These are phyloP conservation scores for Megalops atlanticus DNA, from an alignment of 2,113 vertebrate genomes.

Conservation along the genomic window DNA sequence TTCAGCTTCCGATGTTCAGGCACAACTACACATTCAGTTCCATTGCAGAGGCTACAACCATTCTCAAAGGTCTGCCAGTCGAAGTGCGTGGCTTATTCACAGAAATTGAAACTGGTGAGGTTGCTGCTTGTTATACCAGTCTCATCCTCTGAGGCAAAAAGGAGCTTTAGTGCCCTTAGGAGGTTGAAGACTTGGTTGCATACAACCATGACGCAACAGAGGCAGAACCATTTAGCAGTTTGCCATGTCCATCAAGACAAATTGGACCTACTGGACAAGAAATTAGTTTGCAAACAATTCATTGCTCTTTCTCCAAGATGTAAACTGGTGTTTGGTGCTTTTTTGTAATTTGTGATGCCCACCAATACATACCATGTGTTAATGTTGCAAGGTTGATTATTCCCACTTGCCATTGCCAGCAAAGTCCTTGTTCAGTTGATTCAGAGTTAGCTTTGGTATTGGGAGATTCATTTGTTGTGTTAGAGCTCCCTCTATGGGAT, in stretches of 20 bases:
- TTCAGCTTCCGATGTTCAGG: slow-evolving; percentile 12
- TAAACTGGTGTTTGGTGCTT: too few species aligned
- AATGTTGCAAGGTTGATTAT: too few species aligned
- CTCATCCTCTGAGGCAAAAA: background rate
- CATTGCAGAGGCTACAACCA: slow-evolving; percentile 1
- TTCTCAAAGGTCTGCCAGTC: slow-evolving; percentile 13
- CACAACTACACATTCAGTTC: slow-evolving; percentile 7
- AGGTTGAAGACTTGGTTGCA: background rate
- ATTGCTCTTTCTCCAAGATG: background rate
- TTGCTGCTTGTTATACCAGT: slow-evolving; percentile 4
- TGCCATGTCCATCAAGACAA: background rate
- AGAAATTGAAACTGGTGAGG: slow-evolving; percentile 8
- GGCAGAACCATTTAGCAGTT: background rate
- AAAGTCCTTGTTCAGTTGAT: too few species aligned
- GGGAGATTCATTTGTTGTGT: too few species aligned
- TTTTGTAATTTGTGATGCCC: too few species aligned
- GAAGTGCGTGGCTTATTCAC: slow-evolving; percentile 5
- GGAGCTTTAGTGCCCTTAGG: background rate
- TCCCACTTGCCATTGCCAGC: too few species aligned
- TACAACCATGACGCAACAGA: background rate
- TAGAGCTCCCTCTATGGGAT: too few species aligned
- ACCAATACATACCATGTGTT: too few species aligned
- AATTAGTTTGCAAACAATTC: background rate
- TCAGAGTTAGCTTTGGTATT: too few species aligned
- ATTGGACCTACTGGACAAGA: background rate